Evolutionary conservation across 2,888 invertebrate species (phyloP).

Genomic region (Cylindroiulus punctatus): DNA sequence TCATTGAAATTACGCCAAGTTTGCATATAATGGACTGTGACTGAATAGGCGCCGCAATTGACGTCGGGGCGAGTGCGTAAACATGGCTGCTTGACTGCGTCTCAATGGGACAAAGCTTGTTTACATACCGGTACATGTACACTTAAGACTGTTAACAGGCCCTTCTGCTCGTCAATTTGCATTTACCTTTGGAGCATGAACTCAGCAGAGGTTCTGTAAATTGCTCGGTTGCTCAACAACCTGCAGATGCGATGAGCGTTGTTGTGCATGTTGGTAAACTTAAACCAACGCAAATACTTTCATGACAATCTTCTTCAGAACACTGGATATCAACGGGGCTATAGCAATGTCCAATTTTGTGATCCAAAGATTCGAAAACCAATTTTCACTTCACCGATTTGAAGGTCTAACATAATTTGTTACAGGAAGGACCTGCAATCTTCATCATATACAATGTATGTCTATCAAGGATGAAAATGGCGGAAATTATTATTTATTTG

Average conservation of each 20-base stretch:
- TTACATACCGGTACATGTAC: too few species aligned
- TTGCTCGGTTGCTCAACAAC: conserved; percentile 16
- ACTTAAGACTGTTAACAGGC: conserved; percentile 34
- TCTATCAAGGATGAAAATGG: too few species aligned
- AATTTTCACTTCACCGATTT: too few species aligned
- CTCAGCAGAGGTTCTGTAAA: conserved; percentile 33
- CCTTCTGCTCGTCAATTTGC: conserved; percentile 25
- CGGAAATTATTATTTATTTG: too few species aligned
- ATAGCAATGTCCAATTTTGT: too few species aligned
- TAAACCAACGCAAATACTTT: background rate
- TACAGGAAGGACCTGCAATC: too few species aligned
- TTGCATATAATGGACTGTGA: conserved; percentile 9
- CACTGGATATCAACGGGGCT: background rate
- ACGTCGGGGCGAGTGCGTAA: conserved; percentile 4
- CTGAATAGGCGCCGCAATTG: background rate
- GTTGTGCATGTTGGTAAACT: too few species aligned
- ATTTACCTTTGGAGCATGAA: conserved; percentile 1
- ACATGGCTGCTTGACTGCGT: conserved; percentile 34
- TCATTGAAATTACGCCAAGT: background rate
- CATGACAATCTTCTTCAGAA: background rate
- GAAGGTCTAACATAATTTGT: too few species aligned
- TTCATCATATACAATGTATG: too few species aligned
- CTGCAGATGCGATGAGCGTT: too few species aligned
- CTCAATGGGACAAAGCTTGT: conserved; percentile 32
- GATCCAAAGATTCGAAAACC: too few species aligned